Percentiles rank a stretch among this genome's conserved stretches.
Evolutionary conservation across 1,140 invertebrate species (phyloP).

Genomic region (Camponotus pennsylvanicus): DNA sequence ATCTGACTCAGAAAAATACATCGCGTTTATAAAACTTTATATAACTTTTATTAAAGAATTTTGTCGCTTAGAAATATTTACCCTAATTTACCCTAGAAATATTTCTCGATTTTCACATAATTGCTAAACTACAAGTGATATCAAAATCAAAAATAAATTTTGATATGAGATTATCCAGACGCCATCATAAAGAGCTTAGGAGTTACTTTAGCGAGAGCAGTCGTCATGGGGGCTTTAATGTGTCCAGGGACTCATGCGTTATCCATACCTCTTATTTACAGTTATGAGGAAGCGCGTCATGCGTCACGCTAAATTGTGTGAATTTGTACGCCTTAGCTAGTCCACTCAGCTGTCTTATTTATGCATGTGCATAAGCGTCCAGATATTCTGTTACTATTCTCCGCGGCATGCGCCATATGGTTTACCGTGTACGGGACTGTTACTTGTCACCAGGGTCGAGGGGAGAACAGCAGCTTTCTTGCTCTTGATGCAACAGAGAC

Average conservation of each 20-base stretch:
- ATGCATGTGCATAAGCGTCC: slow-evolving; percentile 50
- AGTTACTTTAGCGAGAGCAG: slow-evolving; percentile 10
- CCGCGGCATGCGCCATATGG: slow-evolving; percentile 41
- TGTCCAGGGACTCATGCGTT: slow-evolving; percentile 17
- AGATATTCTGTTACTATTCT: slow-evolving; percentile 56
- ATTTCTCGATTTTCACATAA: not conserved
- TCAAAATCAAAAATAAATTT: not conserved
- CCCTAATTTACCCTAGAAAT: not conserved
- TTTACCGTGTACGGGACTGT: slow-evolving; percentile 40
- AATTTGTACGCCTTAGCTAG: slow-evolving; percentile 58
- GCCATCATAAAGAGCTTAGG: not conserved
- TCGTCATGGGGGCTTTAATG: slow-evolving; percentile 2
- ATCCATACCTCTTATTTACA: slow-evolving; percentile 57
- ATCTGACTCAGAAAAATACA: not conserved
- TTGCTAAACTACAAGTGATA: not conserved
- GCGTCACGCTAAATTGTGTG: slow-evolving; percentile 57
- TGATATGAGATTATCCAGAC: not conserved
- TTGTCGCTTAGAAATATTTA: not conserved
- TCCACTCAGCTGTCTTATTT: slow-evolving; percentile 61
- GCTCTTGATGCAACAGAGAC: not conserved
- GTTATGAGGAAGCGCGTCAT: slow-evolving; percentile 61
- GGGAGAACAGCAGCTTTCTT: slow-evolving; percentile 2
- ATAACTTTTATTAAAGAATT: not conserved
- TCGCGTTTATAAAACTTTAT: no score
- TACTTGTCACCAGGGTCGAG: slow-evolving; percentile 57